Percentiles rank a stretch among this genome's conserved stretches.
These are phyloP conservation scores for Sebastes minor DNA, from an alignment of 2,797 vertebrate species.

Conservation along the genomic window DNA sequence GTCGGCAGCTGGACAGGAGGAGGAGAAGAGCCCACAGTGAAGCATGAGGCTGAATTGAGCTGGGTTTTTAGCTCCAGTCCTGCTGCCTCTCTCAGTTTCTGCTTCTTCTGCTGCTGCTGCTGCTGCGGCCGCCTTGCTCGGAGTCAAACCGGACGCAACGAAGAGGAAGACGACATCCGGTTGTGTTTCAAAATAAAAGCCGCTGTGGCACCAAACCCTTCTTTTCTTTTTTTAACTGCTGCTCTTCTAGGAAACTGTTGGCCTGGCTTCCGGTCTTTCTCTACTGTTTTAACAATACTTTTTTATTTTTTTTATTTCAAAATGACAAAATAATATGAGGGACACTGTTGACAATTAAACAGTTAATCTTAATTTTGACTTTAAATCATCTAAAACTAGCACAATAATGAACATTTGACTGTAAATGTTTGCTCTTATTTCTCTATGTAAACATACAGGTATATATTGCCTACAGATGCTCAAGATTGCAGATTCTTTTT, in stretches of 20 bases:
- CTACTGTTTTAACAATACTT: not conserved
- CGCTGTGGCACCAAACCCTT: not conserved
- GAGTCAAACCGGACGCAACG: not conserved
- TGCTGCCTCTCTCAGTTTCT: conserved; percentile 67
- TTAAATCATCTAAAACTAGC: not conserved
- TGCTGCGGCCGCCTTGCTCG: not conserved
- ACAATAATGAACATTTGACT: not conserved
- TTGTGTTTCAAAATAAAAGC: conserved; percentile 39
- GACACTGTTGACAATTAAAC: not conserved
- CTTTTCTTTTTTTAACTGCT: not conserved
- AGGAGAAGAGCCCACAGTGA: conserved; percentile 71
- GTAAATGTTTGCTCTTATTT: not conserved
- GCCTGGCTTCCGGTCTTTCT: not conserved
- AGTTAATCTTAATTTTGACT: not conserved
- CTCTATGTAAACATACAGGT: not conserved
- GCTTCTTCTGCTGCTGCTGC: conserved; percentile 47
- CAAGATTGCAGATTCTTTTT: no score
- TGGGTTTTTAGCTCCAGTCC: conserved; percentile 65
- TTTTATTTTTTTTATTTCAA: no score
- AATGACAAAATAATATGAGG: not conserved
- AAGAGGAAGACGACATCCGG: conserved; percentile 18
- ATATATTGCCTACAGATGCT: not conserved
- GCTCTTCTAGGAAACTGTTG: not conserved
- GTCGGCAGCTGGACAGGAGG: conserved; percentile 42
- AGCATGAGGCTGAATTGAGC: conserved; percentile 75